Conservation (phyloP, 2,888 invertebrate genomes). For the Lasioglossum zephyrum region DNA sequence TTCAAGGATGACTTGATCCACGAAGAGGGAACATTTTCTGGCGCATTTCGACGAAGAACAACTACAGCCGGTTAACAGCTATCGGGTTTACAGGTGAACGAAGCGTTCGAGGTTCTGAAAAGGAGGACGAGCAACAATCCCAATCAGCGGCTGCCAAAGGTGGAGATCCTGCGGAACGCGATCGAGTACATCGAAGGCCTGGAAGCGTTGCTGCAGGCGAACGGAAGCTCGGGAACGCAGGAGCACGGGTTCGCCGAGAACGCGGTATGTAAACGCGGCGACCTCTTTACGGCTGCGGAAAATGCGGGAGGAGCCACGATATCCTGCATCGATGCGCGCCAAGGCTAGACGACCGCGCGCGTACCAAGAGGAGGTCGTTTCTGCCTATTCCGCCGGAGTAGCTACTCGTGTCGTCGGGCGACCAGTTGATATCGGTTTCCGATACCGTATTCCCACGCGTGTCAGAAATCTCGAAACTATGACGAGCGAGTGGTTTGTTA, state of each 20-base stretch:
- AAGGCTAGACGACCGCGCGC: not conserved
- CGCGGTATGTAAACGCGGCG: slow-evolving; percentile 46
- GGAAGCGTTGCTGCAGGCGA: slow-evolving; percentile 92
- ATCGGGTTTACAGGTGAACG: slow-evolving; percentile 91
- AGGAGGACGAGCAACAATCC: slow-evolving; percentile 97
- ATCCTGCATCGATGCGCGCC: not conserved
- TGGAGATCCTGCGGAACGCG: slow-evolving; percentile 98
- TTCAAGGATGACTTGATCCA: too few species aligned
- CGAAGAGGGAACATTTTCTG: too few species aligned
- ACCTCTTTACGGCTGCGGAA: slow-evolving; percentile 12
- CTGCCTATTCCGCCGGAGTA: slow-evolving; percentile 22
- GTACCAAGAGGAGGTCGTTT: slow-evolving; percentile 16
- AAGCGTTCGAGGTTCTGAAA: slow-evolving; percentile 98
- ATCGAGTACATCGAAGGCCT: slow-evolving; percentile 98
- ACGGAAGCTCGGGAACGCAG: slow-evolving; percentile 80
- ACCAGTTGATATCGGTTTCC: slow-evolving; percentile 65
- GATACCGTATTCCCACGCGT: slow-evolving; percentile 56
- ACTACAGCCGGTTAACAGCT: not conserved
- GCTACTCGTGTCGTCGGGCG: slow-evolving; percentile 12
- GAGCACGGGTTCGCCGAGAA: slow-evolving; percentile 68
- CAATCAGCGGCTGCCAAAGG: slow-evolving; percentile 97
- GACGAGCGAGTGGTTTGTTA: slow-evolving; percentile 9
- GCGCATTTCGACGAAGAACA: not conserved
- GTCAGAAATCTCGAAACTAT: slow-evolving; percentile 28
- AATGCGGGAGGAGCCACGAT: slow-evolving; percentile 3